These are phyloP conservation scores for Carollia perspicillata DNA, from an alignment of 2,113 vertebrate genomes.

Conservation along the genomic window DNA sequence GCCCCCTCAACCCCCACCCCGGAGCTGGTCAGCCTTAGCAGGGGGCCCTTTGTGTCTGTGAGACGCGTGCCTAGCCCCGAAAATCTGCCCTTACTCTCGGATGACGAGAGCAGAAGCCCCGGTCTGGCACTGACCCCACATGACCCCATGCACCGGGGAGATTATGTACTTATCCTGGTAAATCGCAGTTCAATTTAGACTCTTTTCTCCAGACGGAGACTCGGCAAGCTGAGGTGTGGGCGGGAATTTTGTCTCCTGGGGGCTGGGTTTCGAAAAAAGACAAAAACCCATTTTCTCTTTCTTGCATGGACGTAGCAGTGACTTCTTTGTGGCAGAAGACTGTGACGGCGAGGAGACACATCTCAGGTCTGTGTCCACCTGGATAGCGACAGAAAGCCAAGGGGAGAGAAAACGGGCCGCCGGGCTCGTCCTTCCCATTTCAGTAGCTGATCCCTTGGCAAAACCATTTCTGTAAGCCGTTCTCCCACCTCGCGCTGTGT, in stretches of 20 bases:
- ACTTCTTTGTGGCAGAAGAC: neutral
- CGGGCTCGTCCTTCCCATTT: neutral
- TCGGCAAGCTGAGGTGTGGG: neutral
- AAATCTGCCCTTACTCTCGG: neutral
- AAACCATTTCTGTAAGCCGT: neutral
- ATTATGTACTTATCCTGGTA: slow-evolving; percentile 1
- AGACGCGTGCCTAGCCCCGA: neutral
- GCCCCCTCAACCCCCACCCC: too few relatives aligned
- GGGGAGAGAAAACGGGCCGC: neutral
- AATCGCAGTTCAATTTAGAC: neutral
- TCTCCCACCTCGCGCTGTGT: neutral
- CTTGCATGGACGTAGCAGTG: neutral
- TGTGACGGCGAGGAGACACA: too few relatives aligned
- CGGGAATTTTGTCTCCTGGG: neutral
- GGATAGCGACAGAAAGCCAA: neutral
- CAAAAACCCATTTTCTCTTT: neutral
- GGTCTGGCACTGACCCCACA: neutral
- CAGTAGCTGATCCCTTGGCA: neutral
- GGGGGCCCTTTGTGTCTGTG: too few relatives aligned
- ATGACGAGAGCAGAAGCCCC: neutral
- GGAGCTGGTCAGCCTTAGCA: too few relatives aligned
- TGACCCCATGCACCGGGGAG: neutral
- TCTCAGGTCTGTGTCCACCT: neutral
- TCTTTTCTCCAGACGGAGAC: neutral
- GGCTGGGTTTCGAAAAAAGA: neutral